Conservation (phyloP, 2,797 vertebrate genomes). For the Sphenopsis melanotis region DNA sequence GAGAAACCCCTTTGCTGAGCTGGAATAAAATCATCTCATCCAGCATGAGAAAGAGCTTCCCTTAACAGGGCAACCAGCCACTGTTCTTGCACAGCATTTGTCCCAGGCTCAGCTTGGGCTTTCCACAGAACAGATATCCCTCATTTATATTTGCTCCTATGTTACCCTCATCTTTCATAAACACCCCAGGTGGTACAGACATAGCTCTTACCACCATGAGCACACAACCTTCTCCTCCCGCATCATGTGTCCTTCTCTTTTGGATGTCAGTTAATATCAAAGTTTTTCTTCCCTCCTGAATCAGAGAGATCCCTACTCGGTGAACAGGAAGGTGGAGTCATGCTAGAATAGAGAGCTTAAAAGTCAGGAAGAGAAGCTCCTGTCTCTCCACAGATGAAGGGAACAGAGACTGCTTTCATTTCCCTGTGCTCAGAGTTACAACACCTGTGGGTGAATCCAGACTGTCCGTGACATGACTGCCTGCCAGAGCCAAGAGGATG, state of each 20-base stretch:
- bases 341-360: not conserved
- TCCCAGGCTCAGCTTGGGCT: not conserved
- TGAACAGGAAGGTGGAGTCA: not conserved
- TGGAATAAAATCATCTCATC: not conserved
- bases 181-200: not conserved
- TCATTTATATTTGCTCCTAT: not conserved
- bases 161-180: not conserved
- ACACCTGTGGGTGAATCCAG: not conserved
- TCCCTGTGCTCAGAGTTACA: not conserved
- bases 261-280: not conserved
- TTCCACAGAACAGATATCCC: not conserved
- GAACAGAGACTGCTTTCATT: constrained; percentile 10
- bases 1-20: not conserved
- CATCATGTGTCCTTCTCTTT: not conserved
- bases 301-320: not conserved
- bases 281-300: not conserved
- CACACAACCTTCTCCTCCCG: not conserved
- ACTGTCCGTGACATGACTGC: not conserved
- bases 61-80: not conserved
- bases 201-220: not conserved
- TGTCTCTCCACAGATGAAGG: not conserved
- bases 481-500: not conserved
- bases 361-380: not conserved
- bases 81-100: not conserved
- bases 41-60: not conserved